Conservation (phyloP, 2,888 invertebrate species). For the Linnaemya vulpina region DNA sequence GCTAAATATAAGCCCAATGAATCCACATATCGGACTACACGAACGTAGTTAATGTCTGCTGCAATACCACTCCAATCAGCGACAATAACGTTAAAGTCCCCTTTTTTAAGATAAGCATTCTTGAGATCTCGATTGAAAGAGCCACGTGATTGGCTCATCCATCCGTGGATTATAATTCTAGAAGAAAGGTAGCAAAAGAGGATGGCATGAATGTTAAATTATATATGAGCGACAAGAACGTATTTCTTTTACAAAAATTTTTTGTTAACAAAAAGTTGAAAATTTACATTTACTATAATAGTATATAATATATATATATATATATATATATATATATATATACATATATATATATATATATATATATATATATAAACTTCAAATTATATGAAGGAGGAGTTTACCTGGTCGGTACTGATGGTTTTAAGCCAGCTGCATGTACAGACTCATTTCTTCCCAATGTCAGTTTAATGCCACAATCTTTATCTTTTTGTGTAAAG, state of each 20-base stretch:
- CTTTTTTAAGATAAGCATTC: constrained; percentile 77
- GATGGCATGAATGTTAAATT: too few relatives aligned
- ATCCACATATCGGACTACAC: constrained; percentile 77
- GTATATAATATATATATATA: too few relatives aligned
- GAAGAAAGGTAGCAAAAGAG: neutral
- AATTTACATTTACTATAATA: too few relatives aligned
- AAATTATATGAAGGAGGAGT: too few relatives aligned
- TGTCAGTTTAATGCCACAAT: constrained; percentile 76
- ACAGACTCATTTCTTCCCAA: constrained; percentile 73
- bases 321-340: too few relatives aligned
- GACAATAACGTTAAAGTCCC: constrained; percentile 78
- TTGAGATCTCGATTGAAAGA: constrained; percentile 79
- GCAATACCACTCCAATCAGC: constrained; percentile 80
- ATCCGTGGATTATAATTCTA: constrained; percentile 79
- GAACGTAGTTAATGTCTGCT: constrained; percentile 78
- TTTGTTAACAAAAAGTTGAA: too few relatives aligned
- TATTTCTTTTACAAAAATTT: too few relatives aligned
- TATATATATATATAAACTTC: neutral
- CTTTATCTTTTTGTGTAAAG: constrained; percentile 76
- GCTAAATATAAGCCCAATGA: constrained; percentile 77
- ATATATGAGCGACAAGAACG: too few relatives aligned
- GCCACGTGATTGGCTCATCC: constrained; percentile 79
- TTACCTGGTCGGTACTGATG: constrained; percentile 78
- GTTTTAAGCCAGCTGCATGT: constrained; percentile 75
- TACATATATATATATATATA: too few relatives aligned